phyloP scores from a whole-genome alignment of 2,113 vertebrate species.

The Xenus cinereus region DNA sequence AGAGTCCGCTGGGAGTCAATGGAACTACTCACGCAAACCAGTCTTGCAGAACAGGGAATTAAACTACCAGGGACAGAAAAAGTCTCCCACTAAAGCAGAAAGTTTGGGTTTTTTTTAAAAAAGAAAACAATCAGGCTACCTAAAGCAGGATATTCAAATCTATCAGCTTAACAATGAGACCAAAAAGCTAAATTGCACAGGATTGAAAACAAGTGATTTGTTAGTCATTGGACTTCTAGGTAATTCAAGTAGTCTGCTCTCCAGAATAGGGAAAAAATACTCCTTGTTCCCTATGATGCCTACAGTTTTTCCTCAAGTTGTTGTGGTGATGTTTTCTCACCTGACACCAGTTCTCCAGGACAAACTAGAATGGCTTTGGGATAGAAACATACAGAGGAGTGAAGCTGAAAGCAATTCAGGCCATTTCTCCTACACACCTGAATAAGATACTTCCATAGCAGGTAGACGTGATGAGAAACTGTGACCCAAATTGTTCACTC shows the following conservation, averaged over 20 bases:
- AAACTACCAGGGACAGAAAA: neutral
- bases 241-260: neutral
- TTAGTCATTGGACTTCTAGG: neutral
- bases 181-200: neutral
- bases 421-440: neutral
- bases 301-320: neutral
- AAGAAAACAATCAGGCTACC: neutral
- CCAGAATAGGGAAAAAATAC: neutral
- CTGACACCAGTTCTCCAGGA: neutral
- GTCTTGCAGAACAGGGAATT: neutral
- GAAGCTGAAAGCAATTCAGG: neutral
- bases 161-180: neutral
- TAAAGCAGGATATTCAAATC: neutral
- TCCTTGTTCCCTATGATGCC: neutral
- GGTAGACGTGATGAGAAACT: neutral
- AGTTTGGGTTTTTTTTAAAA: neutral
- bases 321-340: neutral
- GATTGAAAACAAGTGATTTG: neutral
- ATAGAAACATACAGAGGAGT: neutral
- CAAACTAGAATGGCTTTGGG: neutral
- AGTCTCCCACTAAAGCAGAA: neutral
- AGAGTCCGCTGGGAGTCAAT: neutral
- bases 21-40: conserved; percentile 1
- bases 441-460: neutral
- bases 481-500: neutral